phyloP scores from a whole-genome alignment of 2,797 vertebrate species.

The Calcarius lapponicus region DNA sequence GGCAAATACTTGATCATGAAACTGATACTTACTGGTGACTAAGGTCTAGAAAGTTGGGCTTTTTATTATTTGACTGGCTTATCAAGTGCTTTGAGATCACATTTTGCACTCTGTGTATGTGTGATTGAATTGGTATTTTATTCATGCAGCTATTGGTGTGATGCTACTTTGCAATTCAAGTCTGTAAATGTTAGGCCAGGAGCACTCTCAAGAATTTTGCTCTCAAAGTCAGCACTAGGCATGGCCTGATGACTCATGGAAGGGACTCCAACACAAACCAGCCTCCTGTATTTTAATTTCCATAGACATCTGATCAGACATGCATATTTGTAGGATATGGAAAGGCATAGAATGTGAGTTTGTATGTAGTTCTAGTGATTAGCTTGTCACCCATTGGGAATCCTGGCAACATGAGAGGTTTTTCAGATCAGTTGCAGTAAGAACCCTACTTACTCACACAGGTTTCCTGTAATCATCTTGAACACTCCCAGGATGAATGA shows the following conservation, averaged over 20 bases:
- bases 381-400: not conserved
- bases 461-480: not conserved
- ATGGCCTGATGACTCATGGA: fast-evolving
- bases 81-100: not conserved
- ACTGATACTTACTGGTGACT: not conserved
- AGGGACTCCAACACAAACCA: not conserved
- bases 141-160: not conserved
- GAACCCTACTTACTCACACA: not conserved
- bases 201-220: not conserved
- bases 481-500: not conserved
- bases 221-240: not conserved
- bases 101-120: not conserved
- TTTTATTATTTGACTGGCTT: not conserved
- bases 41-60: not conserved
- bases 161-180: not conserved
- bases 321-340: not conserved
- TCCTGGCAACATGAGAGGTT: not conserved
- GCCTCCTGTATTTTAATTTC: not conserved
- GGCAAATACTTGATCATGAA: not conserved
- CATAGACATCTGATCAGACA: not conserved
- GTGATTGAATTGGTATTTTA: not conserved
- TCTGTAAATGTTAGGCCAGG: not conserved
- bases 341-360: not conserved
- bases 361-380: not conserved
- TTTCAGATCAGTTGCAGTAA: not conserved